Evolutionary conservation across 2,797 vertebrate genomes (phyloP).

Genomic region (Calcarius lapponicus): DNA sequence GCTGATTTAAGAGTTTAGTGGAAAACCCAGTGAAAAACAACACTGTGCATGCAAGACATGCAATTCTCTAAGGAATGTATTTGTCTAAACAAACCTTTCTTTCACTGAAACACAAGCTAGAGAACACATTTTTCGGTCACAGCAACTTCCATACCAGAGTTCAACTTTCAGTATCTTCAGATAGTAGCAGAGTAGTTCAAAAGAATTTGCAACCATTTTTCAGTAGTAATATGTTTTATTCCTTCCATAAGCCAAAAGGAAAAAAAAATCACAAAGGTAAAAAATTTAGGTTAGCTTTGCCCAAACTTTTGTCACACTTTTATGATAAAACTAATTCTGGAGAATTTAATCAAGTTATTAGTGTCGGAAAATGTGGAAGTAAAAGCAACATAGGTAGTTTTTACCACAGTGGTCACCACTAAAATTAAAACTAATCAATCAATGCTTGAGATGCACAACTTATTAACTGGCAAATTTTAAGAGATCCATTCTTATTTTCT

Average conservation of each 20-base stretch:
- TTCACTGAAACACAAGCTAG: constrained; percentile 54
- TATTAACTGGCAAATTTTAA: background rate
- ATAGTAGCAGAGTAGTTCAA: constrained; percentile 30
- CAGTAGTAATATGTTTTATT: constrained; percentile 43
- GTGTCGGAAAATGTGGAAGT: background rate
- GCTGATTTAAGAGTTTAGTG: constrained; percentile 6
- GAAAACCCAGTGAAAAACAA: constrained; percentile 16
- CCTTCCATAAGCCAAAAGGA: constrained; percentile 39
- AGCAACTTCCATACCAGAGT: constrained; percentile 34
- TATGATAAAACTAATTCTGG: background rate
- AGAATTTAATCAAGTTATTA: background rate
- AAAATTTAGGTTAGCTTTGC: background rate
- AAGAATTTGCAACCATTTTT: constrained; percentile 53
- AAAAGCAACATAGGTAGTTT: background rate
- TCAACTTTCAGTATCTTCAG: constrained; percentile 62
- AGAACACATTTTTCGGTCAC: constrained; percentile 5
- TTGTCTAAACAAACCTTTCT: constrained; percentile 36
- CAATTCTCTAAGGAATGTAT: background rate
- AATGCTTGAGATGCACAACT: background rate
- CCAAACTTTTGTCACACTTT: background rate
- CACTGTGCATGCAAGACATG: constrained; percentile 42
- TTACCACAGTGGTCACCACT: background rate
- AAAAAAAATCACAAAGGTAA: constrained; percentile 19
- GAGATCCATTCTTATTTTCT: background rate
- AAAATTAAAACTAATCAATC: background rate